Percentiles rank a stretch among this genome's conserved stretches.
phyloP scores from a whole-genome alignment of 2,888 invertebrate genomes.

The Callimorpha dominula region DNA sequence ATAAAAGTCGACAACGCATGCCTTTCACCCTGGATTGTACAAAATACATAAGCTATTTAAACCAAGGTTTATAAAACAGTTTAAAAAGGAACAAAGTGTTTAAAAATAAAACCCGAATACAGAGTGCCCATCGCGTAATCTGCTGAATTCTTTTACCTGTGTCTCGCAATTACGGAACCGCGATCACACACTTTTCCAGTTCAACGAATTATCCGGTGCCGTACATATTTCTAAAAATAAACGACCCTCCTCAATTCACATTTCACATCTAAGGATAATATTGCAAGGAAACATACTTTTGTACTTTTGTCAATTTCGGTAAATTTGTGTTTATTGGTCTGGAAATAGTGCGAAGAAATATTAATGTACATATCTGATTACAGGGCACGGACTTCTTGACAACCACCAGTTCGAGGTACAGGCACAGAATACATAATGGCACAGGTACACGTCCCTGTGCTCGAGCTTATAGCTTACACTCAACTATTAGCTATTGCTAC shows the following conservation, averaged over 20 bases:
- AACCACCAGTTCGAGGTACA: too few species aligned
- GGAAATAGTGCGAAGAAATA: constrained; percentile 22
- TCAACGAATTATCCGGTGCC: constrained; percentile 34
- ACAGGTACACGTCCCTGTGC: too few species aligned
- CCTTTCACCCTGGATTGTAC: not conserved
- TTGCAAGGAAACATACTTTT: constrained; percentile 45
- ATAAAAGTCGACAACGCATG: too few species aligned
- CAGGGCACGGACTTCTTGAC: too few species aligned
- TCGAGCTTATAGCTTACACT: too few species aligned
- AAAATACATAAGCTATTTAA: not conserved
- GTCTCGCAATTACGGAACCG: constrained; percentile 41
- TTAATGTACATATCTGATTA: too few species aligned
- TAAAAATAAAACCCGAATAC: not conserved
- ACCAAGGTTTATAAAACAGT: too few species aligned
- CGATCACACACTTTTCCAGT: constrained; percentile 40
- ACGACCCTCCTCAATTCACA: constrained; percentile 50
- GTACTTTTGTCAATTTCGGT: constrained; percentile 41
- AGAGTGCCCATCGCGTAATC: constrained; percentile 7
- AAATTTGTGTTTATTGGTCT: constrained; percentile 18
- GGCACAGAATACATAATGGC: too few species aligned
- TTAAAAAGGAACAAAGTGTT: not conserved
- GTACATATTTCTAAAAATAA: constrained; percentile 30
- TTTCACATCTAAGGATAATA: constrained; percentile 40
- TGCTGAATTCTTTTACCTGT: constrained; percentile 33
- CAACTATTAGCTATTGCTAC: too few species aligned